A percentile compares a stretch with the other conserved stretches of the same genome.
Evolutionary conservation across 2,888 invertebrate genomes (phyloP).

Genomic region (Polyploca ridens): DNA sequence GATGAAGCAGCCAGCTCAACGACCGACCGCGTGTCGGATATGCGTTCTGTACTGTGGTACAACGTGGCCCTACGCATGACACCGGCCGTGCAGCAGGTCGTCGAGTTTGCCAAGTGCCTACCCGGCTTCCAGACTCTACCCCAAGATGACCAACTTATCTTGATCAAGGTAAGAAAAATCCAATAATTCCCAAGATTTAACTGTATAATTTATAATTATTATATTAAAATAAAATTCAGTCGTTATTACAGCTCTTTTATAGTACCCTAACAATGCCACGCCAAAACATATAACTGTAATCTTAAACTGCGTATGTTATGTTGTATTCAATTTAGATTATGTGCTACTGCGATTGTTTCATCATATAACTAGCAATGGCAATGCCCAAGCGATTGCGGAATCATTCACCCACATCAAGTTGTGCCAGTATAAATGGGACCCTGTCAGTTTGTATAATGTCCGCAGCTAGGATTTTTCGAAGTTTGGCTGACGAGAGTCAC

Average conservation of each 20-base stretch:
- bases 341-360: background rate
- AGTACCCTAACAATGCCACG: too few species aligned
- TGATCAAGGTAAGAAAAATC: slow-evolving; percentile 92
- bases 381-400: background rate
- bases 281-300: background rate
- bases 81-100: slow-evolving; percentile 96
- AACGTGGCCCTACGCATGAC: slow-evolving; percentile 94
- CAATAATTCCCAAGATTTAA: background rate
- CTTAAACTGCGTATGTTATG: background rate
- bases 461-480: slow-evolving; percentile 94
- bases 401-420: slow-evolving; percentile 10
- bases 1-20: slow-evolving; percentile 69
- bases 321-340: background rate
- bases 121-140: slow-evolving; percentile 96
- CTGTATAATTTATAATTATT: background rate
- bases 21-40: slow-evolving; percentile 85
- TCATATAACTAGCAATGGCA: background rate
- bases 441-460: slow-evolving; percentile 46
- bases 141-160: slow-evolving; percentile 98
- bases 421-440: slow-evolving; percentile 20
- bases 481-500: slow-evolving; percentile 96
- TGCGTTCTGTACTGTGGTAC: slow-evolving; percentile 94
- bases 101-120: slow-evolving; percentile 97
- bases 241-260: too few species aligned
- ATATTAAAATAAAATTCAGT: too few species aligned